Evolutionary conservation across 2,113 vertebrate genomes (phyloP).

Genomic region (Salminus brasiliensis): DNA sequence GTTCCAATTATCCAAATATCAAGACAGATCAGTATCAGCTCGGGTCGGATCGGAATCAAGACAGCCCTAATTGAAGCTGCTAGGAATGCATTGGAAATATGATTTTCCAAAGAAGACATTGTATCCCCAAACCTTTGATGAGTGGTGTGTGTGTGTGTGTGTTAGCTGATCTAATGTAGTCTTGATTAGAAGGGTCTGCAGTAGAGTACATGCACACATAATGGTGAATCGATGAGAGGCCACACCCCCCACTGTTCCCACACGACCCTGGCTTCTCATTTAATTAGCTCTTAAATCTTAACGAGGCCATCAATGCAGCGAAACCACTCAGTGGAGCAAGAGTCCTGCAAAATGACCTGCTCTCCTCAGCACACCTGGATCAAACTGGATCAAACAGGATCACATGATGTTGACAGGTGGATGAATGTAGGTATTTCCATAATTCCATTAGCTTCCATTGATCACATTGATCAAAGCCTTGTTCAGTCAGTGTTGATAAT

Average conservation of each 20-base stretch:
- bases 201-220: conserved; percentile 3
- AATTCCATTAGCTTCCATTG: background rate
- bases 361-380: background rate
- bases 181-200: conserved; percentile 33
- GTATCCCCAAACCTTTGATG: background rate
- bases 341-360: background rate
- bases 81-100: too few species aligned
- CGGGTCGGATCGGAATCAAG: too few species aligned
- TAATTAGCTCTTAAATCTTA: conserved; percentile 48
- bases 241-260: conserved; percentile 8
- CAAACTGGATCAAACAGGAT: background rate
- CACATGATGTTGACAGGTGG: background rate
- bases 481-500: background rate
- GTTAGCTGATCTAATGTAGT: conserved; percentile 6
- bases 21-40: too few species aligned
- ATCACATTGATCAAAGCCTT: background rate
- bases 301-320: conserved; percentile 19
- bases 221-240: background rate
- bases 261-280: conserved; percentile 25
- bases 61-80: too few species aligned
- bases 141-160: background rate
- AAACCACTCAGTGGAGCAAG: conserved; percentile 27
- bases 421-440: background rate
- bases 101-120: too few species aligned
- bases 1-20: too few species aligned